Conservation (phyloP, 2,797 vertebrate species). For the Morus bassanus region DNA sequence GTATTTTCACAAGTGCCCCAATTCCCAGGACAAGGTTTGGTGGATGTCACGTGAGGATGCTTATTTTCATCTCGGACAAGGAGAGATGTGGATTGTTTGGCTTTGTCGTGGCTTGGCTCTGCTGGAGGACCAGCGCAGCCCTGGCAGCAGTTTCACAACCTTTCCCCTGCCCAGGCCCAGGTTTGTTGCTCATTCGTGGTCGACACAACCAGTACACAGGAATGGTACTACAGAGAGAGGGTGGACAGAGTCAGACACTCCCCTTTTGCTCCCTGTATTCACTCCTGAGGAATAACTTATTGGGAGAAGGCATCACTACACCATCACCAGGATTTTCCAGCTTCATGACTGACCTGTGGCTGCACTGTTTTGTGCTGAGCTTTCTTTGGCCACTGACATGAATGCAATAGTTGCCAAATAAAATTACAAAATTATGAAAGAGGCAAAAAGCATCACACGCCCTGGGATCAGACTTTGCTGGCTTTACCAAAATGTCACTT, state of each 20-base stretch:
- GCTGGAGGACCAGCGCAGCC: not conserved
- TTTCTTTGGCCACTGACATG: not conserved
- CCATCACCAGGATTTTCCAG: not conserved
- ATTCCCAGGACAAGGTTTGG: not conserved
- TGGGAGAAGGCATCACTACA: not conserved
- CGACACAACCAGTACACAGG: not conserved
- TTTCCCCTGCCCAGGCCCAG: not conserved
- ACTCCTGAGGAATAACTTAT: not conserved
- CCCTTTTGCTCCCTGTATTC: not conserved
- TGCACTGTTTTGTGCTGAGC: not conserved
- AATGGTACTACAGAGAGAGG: not conserved
- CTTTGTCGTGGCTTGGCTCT: not conserved
- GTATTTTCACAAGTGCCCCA: not conserved
- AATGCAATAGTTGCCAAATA: not conserved
- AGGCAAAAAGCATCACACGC: not conserved
- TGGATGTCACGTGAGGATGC: rapidly evolving
- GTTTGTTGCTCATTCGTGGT: rapidly evolving
- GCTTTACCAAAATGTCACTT: not conserved
- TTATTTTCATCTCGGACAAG: rapidly evolving
- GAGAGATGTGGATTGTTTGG: not conserved
- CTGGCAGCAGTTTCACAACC: not conserved
- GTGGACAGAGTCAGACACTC: not conserved
- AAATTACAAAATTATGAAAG: not conserved
- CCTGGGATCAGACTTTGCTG: not conserved
- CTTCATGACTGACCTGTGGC: rapidly evolving